Conservation (phyloP, 2,113 vertebrate genomes). For the Corvus moneduloides region DNA sequence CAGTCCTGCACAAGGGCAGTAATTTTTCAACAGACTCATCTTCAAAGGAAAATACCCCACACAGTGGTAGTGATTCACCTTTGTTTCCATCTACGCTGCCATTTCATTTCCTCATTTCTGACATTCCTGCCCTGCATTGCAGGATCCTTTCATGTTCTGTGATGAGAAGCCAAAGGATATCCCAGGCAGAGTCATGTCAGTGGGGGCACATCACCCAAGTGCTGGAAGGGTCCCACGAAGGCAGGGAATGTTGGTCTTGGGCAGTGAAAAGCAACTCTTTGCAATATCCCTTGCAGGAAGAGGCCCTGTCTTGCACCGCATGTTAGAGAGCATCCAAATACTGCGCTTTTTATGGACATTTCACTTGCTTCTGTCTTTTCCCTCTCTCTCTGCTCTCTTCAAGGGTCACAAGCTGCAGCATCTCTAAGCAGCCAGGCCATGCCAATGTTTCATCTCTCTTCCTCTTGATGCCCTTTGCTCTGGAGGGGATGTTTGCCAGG, state of each 20-base stretch:
- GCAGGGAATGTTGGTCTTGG: neutral
- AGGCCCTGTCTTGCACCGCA: neutral
- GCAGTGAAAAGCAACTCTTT: neutral
- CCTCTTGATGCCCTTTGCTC: neutral
- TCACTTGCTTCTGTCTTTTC: neutral
- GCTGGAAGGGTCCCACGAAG: neutral
- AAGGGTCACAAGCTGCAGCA: neutral
- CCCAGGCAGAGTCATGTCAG: too few relatives aligned
- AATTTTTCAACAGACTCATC: neutral
- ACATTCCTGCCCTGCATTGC: neutral
- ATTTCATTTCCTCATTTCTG: neutral
- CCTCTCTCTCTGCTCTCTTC: neutral
- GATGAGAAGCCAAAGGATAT: neutral
- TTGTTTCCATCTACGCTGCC: neutral
- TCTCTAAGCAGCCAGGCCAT: neutral
- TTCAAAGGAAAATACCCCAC: neutral
- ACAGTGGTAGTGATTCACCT: too few relatives aligned
- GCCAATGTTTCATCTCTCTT: neutral
- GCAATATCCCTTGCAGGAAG: neutral
- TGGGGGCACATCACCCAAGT: neutral
- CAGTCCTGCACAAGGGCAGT: too few relatives aligned
- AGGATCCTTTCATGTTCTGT: neutral
- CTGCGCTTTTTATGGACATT: fast-evolving
- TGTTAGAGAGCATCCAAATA: neutral
- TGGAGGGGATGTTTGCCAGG: neutral